A percentile compares a stretch with the other conserved stretches of the same genome.
Conservation (phyloP, 1,140 invertebrate species). For the Cepaea nemoralis region DNA sequence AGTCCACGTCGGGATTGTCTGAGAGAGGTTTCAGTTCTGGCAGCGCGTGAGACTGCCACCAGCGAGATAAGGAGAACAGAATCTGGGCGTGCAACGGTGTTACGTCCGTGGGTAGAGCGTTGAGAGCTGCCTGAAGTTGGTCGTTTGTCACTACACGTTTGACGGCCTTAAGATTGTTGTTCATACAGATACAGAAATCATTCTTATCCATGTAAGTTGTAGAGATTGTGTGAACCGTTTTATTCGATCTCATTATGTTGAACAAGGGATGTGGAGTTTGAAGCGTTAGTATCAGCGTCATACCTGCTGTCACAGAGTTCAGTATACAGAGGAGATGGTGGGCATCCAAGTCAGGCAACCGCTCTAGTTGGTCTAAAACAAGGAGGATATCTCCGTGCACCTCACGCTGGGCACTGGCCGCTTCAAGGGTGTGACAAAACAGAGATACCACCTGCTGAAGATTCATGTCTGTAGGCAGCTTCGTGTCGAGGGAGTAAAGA, state of each 20-base stretch:
- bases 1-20: constrained; percentile 29
- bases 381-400: constrained; percentile 38
- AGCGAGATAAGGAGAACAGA: constrained; percentile 5
- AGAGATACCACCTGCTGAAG: constrained; percentile 29
- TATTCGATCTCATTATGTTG: constrained; percentile 28
- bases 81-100: constrained; percentile 33
- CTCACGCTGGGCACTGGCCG: constrained; percentile 21
- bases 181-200: not conserved
- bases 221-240: not conserved
- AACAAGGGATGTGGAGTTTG: constrained; percentile 12
- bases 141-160: constrained; percentile 39
- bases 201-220: not conserved
- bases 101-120: constrained; percentile 26
- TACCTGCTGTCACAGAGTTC: constrained; percentile 30
- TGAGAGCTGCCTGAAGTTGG: constrained; percentile 35
- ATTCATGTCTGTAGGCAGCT: constrained; percentile 29
- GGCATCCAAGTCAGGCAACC: constrained; percentile 30
- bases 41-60: constrained; percentile 46
- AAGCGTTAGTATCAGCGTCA: constrained; percentile 39
- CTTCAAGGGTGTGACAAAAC: constrained; percentile 36
- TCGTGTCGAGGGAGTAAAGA: constrained; percentile 34
- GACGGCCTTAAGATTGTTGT: constrained; percentile 8
- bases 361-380: constrained; percentile 44
- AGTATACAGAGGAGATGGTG: constrained; percentile 40
- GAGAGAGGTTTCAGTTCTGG: constrained; percentile 35